phyloP scores from a whole-genome alignment of 2,797 vertebrate genomes.

The Pipistrellus kuhlii region DNA sequence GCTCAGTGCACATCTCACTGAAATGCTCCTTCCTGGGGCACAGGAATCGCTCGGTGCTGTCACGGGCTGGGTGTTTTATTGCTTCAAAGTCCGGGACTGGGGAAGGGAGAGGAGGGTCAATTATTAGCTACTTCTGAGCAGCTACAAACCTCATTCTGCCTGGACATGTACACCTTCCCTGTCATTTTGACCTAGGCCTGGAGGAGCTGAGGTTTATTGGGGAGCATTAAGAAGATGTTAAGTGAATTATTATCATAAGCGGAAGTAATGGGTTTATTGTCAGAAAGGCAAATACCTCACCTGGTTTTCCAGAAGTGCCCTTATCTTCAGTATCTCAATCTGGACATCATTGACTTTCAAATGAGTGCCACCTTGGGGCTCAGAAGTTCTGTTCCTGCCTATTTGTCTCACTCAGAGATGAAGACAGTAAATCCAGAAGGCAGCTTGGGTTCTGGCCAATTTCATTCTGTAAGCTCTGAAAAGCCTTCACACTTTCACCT shows the following conservation, averaged over 20 bases:
- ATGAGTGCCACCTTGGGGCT: constrained; percentile 5
- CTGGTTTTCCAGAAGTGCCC: constrained; percentile 46
- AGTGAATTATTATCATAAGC: constrained; percentile 40
- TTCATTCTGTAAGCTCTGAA: background rate
- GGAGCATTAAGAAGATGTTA: constrained; percentile 17
- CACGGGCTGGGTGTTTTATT: constrained; percentile 26
- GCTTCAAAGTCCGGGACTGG: constrained; percentile 13
- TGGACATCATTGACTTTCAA: constrained; percentile 61
- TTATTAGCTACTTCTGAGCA: background rate
- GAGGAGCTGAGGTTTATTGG: constrained; percentile 45
- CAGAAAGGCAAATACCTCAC: constrained; percentile 34
- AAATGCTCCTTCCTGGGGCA: background rate
- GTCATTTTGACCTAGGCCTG: background rate
- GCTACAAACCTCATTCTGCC: background rate
- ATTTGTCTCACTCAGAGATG: constrained; percentile 49
- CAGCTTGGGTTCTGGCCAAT: background rate
- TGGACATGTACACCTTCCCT: background rate
- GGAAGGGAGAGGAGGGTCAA: background rate
- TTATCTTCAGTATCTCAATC: constrained; percentile 49
- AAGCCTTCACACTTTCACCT: background rate
- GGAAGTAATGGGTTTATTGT: constrained; percentile 62
- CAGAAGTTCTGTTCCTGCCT: background rate
- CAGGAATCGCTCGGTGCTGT: background rate
- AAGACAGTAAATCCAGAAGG: background rate
- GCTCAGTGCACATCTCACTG: constrained; percentile 19